Conservation (phyloP, 2,113 vertebrate genomes). For the Saccopteryx bilineata region DNA sequence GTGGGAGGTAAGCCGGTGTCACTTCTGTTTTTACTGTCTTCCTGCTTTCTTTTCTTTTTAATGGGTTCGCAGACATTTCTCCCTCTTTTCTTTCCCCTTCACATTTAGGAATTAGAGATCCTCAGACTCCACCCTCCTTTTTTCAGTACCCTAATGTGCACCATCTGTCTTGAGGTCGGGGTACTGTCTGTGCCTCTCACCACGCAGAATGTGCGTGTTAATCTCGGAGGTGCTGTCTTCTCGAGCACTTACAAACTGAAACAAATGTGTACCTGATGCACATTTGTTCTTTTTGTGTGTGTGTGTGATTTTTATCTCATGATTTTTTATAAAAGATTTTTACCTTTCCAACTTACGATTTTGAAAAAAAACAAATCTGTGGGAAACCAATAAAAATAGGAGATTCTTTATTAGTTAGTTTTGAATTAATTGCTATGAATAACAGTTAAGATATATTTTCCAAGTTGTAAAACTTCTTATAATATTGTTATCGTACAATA, state of each 20-base stretch:
- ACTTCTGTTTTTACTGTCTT: neutral
- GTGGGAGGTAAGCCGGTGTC: constrained; percentile 93
- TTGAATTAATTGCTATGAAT: constrained; percentile 60
- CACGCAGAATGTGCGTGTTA: neutral
- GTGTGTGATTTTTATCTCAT: neutral
- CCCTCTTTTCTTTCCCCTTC: neutral
- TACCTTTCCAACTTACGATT: constrained; percentile 15
- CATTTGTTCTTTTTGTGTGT: no score
- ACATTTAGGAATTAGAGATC: neutral
- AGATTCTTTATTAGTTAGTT: constrained; percentile 40
- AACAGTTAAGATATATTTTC: constrained; percentile 58
- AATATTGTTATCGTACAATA: constrained; percentile 35
- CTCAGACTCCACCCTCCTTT: neutral
- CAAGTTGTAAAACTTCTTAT: constrained; percentile 29
- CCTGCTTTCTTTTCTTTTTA: neutral
- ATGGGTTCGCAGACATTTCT: neutral
- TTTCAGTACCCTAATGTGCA: neutral
- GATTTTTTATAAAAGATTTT: constrained; percentile 45
- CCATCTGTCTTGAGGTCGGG: neutral
- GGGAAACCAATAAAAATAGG: constrained; percentile 41
- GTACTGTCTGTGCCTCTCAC: neutral
- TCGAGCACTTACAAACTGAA: neutral
- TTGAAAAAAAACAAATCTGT: neutral
- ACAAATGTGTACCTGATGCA: neutral
- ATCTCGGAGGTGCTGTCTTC: neutral